Conservation (phyloP, 2,888 invertebrate genomes). For the Augochlorella aurata region DNA sequence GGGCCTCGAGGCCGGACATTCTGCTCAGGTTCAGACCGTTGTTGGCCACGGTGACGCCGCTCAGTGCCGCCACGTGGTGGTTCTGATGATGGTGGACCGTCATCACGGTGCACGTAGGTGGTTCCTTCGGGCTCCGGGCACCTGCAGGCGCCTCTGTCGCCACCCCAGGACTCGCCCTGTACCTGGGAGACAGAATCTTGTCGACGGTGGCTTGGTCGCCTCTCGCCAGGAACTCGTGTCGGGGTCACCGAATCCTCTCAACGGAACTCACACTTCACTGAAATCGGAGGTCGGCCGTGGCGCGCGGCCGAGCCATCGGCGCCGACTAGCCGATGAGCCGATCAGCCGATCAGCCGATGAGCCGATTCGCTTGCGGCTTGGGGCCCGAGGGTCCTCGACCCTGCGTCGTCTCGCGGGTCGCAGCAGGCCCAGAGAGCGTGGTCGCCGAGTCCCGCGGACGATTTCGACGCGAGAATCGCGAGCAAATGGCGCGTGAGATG, state of each 20-base stretch:
- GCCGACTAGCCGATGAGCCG: too few species aligned
- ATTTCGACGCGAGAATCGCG: slow-evolving; percentile 40
- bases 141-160: slow-evolving; percentile 78
- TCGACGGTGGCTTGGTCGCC: slow-evolving; percentile 68
- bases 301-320: neutral
- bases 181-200: slow-evolving; percentile 80
- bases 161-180: slow-evolving; percentile 78
- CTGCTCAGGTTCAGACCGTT: slow-evolving; percentile 79
- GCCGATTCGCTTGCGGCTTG: too few species aligned
- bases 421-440: neutral
- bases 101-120: slow-evolving; percentile 77
- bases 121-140: slow-evolving; percentile 76
- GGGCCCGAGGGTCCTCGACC: too few species aligned
- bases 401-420: neutral
- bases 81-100: slow-evolving; percentile 80
- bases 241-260: slow-evolving; percentile 31
- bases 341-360: too few species aligned
- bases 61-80: slow-evolving; percentile 81
- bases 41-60: slow-evolving; percentile 77
- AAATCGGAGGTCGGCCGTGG: slow-evolving; percentile 2
- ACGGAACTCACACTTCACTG: slow-evolving; percentile 54
- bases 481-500: slow-evolving; percentile 63
- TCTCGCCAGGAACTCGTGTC: slow-evolving; percentile 40
- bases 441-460: neutral
- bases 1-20: slow-evolving; percentile 77